Evolutionary conservation across 2,888 invertebrate genomes (phyloP), one percentile per base, ranked within the genome.

Genomic region (Ochlodes sylvanus): DNA sequence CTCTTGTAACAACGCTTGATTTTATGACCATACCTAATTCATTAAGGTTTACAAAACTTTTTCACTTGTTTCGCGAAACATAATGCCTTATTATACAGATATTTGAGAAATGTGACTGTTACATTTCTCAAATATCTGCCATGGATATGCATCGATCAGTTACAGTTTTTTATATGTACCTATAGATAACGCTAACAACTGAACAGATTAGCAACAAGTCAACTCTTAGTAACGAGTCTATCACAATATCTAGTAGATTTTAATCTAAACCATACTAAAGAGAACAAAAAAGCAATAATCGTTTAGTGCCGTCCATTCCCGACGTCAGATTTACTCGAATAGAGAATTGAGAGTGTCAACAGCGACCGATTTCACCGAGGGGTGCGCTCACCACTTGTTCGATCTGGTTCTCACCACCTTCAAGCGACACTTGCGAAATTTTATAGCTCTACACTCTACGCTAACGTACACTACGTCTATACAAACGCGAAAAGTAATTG

Each of bases 351-450:
- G 47, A 47, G 17, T 47, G 17, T 19, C 10, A 12, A 19, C 44
- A 47, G 7, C 19, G 3, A 50, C 9, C 19, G 50, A 50, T 50
- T 50, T 50, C 50, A 19, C 50, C 27, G 32, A 27, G 54, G 27
- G 54, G 27, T 54, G 21, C 27, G 54, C 54, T 50, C 34, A 32
- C 47, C 41, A 54, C 65, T 50, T 14, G 62, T 67, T 67, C 12
- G 9, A 67, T 54, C 67, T 67, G 61, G 67, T 67, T 67, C 55
- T 21, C 19, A 34, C 61, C 55, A 67, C 67, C 44, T 61, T 15
- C 34, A 44, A 9, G 42, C 58, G 65, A 66, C 65, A 60, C 50
- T 66, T 32, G 57, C 38, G 38, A 65, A 57, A 65, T 65, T 58
- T 38, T 14, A 50, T 38, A 63, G 54, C 19, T 32, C 47, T 47